Conservation (phyloP, 64 coral and sea anemone genomes). For the Montipora efflorescens region DNA sequence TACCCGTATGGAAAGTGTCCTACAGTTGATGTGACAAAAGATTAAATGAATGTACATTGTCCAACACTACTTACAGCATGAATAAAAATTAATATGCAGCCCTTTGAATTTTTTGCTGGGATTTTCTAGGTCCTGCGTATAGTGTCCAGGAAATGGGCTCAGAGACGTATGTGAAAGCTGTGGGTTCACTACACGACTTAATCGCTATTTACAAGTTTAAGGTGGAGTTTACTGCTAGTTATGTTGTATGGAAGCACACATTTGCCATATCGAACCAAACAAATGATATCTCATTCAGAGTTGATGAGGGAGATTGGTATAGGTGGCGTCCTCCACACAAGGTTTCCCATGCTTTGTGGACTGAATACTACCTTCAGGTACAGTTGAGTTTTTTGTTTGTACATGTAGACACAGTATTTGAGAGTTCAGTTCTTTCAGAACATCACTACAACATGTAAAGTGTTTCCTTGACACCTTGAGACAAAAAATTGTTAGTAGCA, state of each 20-base stretch:
- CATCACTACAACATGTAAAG: too few species aligned
- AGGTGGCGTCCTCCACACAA: background rate
- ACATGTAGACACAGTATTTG: too few species aligned
- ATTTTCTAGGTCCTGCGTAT: conserved; percentile 77
- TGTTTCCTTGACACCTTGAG: too few species aligned
- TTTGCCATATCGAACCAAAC: conserved; percentile 13
- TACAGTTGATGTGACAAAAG: too few species aligned
- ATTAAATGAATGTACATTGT: too few species aligned
- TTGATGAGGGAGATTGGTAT: conserved; percentile 80
- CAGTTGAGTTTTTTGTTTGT: background rate
- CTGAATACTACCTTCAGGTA: conserved; percentile 64
- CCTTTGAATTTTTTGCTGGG: background rate
- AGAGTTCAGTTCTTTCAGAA: too few species aligned
- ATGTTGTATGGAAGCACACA: conserved; percentile 62
- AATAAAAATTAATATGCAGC: too few species aligned
- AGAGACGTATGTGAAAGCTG: conserved; percentile 58
- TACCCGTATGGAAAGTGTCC: too few species aligned
- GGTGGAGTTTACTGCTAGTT: conserved; percentile 44
- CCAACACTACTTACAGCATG: too few species aligned
- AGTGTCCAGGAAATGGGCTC: conserved; percentile 25
- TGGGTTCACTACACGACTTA: conserved; percentile 49
- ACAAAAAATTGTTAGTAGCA: too few species aligned
- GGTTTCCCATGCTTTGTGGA: conserved; percentile 50
- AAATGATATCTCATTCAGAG: conserved; percentile 74
- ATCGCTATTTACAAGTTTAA: conserved; percentile 71